These are phyloP conservation scores for Euplexia lucipara DNA, from an alignment of 2,888 invertebrate genomes.

Conservation along the genomic window DNA sequence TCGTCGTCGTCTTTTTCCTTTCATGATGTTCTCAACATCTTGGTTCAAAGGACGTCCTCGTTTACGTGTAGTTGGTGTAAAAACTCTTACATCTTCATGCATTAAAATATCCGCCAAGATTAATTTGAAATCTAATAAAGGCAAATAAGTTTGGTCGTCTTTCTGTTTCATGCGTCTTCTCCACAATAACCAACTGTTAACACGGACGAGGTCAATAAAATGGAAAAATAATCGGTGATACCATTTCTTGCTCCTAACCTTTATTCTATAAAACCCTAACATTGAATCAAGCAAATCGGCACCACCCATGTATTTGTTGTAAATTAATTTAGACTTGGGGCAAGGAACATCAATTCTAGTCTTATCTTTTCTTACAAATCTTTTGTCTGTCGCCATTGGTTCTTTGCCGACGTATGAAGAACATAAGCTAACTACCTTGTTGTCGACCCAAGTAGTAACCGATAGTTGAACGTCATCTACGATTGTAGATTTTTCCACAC, in stretches of 20 bases:
- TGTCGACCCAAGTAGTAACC: slow-evolving; percentile 56
- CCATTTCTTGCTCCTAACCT: slow-evolving; percentile 3
- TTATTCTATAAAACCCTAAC: slow-evolving; percentile 8
- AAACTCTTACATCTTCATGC: background rate
- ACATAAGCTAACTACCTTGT: slow-evolving; percentile 58
- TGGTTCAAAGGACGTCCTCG: background rate
- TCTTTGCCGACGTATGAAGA: slow-evolving; percentile 62
- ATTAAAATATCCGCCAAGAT: slow-evolving; percentile 6
- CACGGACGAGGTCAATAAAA: slow-evolving; percentile 5
- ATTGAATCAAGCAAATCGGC: slow-evolving; percentile 9
- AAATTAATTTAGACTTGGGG: slow-evolving; percentile 53
- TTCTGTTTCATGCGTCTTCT: slow-evolving; percentile 6
- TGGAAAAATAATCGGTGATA: slow-evolving; percentile 8
- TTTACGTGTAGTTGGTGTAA: background rate
- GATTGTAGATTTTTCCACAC: slow-evolving; percentile 10
- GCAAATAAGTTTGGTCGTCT: background rate
- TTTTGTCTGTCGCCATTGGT: slow-evolving; percentile 46
- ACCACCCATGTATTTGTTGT: slow-evolving; percentile 11
- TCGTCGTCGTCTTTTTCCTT: slow-evolving; percentile 11
- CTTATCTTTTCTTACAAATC: slow-evolving; percentile 54
- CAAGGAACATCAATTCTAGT: slow-evolving; percentile 49
- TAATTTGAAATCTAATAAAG: slow-evolving; percentile 16
- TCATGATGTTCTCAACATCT: slow-evolving; percentile 2
- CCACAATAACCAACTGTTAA: background rate
- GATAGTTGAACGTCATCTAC: slow-evolving; percentile 11